Conservation (phyloP, 2,113 vertebrate genomes). For the Oryzias celebensis region DNA sequence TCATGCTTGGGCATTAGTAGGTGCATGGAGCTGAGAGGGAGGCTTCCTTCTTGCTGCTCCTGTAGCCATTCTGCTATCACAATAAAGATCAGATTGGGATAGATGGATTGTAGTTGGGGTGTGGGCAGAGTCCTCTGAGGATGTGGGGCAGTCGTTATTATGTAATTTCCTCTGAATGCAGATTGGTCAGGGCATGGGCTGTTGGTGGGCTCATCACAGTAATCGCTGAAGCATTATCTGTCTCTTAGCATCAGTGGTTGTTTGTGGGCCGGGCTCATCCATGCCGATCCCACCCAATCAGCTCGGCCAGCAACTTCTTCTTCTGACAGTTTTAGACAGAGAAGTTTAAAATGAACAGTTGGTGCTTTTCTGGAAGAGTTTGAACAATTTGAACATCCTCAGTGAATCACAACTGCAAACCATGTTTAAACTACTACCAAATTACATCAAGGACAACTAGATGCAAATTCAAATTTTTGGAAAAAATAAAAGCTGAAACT, state of each 20-base stretch:
- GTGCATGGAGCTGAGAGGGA: constrained; percentile 24
- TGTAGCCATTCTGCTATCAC: constrained; percentile 15
- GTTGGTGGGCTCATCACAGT: constrained; percentile 58
- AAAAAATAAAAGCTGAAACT: too few species aligned
- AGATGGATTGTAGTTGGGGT: constrained; percentile 40
- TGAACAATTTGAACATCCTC: too few species aligned
- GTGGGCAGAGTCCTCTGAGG: constrained; percentile 40
- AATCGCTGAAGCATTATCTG: constrained; percentile 65
- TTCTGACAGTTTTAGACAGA: too few species aligned
- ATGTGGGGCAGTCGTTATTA: constrained; percentile 57
- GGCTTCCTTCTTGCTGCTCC: constrained; percentile 27
- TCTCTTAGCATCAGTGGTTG: constrained; percentile 41
- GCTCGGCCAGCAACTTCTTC: not conserved
- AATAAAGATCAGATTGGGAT: constrained; percentile 24
- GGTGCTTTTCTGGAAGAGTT: too few species aligned
- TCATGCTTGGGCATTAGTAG: constrained; percentile 42
- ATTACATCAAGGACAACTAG: too few species aligned
- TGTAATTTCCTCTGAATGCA: constrained; percentile 54
- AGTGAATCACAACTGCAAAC: too few species aligned
- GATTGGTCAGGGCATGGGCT: constrained; percentile 51
- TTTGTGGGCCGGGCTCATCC: constrained; percentile 42
- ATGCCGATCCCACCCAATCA: constrained; percentile 25
- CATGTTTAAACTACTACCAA: too few species aligned
- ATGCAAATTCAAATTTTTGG: too few species aligned
- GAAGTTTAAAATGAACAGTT: too few species aligned